Base-by-base conservation (phyloP, 2,113 vertebrate genomes). In the Paratilapia polleni region DNA sequence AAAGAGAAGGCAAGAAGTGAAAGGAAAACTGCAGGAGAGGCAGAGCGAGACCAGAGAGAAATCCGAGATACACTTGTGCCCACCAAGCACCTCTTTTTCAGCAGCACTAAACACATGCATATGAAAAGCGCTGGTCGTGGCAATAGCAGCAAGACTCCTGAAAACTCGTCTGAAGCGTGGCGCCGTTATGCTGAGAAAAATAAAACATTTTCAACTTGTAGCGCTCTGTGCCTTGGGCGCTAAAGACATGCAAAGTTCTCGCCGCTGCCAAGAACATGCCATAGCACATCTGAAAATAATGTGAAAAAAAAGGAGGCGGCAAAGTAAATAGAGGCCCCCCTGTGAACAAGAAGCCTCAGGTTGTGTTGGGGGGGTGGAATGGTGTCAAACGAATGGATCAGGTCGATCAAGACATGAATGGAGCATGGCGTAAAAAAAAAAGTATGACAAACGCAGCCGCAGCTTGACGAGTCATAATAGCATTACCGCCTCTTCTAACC, bases 371-470 rank as follows among this genome's bases (percentile, higher is more conserved):
- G 10, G 11, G 3, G 60, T 64, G 59, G 77, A 36, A 85, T 5
- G 20, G 77, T 82, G 84, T 92, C 87, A 92, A 89, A 91, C 83
- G 82, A 88, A 87, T 80, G 75, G 86, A 91, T 92, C 70, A 36
- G 59, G 64, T 87, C 8, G 41, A 87, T 86, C 6, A 22, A 84
- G 81, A 82, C 47, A 85, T 83, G 87, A 92, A 86, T 82, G 81
- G 83, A 76, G 86, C 7, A 1, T 8, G 2, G 54, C 8, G 4
- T 75, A 38, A 80, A 82, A 83, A 82, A 20, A 80, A 82, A 85
- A 86, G 74, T 56, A 79, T 57, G 77, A 77, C 82, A 91, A 88
- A 87, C 56, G 9, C 63, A 91, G 78, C 78, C 31, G 31, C 80
- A 59, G 75, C 66, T 34, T 77, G 87, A 86, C 43, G 54, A 82